Conservation (phyloP, 2,888 invertebrate genomes). For the Linnaemya tessellans region DNA sequence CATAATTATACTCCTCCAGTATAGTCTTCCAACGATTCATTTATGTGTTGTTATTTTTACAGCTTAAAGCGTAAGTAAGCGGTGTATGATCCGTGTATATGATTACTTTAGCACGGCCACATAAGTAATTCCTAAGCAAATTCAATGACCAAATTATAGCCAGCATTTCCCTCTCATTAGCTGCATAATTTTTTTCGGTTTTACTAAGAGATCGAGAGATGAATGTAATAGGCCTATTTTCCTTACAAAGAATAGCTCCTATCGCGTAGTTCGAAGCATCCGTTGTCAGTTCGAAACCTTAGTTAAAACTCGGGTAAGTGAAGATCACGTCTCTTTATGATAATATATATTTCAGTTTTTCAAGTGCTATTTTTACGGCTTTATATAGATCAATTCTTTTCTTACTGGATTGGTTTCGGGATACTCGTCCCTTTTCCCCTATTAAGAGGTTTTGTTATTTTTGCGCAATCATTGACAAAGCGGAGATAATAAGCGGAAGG, state of each 20-base stretch:
- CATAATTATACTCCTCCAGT: too few relatives aligned
- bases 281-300: too few relatives aligned
- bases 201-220: background rate
- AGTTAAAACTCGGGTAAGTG: slow-evolving; percentile 1
- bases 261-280: background rate
- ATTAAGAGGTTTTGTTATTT: too few relatives aligned
- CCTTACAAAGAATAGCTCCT: background rate
- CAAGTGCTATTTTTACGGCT: too few relatives aligned
- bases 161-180: background rate
- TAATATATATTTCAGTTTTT: too few relatives aligned
- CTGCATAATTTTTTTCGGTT: background rate
- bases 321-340: background rate
- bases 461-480: too few relatives aligned
- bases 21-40: too few relatives aligned
- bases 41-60: too few relatives aligned
- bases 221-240: too few relatives aligned
- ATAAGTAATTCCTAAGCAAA: background rate
- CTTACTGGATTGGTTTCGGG: too few relatives aligned
- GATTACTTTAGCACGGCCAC: background rate
- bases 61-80: background rate
- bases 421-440: background rate
- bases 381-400: too few relatives aligned
- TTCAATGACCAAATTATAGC: background rate
- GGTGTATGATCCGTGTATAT: background rate
- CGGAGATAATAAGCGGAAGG: too few relatives aligned